These are phyloP conservation scores for Uropsilus gracilis DNA, from an alignment of 2,113 vertebrate genomes.

Conservation along the genomic window DNA sequence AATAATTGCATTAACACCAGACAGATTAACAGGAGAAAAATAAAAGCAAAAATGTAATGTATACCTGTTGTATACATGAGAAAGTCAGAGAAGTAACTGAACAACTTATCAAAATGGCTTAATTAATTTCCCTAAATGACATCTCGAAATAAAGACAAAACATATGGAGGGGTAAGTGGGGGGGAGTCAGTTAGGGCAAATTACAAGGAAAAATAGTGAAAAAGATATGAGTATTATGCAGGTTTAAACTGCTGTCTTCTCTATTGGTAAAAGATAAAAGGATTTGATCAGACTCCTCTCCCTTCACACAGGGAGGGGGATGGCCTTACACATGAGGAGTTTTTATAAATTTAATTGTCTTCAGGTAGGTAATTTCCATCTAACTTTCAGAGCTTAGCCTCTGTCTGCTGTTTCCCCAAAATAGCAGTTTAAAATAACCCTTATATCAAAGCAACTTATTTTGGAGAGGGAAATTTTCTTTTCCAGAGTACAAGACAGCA, in stretches of 20 bases:
- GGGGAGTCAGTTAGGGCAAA: background rate
- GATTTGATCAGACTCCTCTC: background rate
- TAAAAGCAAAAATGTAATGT: background rate
- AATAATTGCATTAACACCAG: background rate
- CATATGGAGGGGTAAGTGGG: background rate
- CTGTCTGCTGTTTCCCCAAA: too few relatives aligned
- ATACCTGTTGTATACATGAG: background rate
- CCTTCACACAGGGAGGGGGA: background rate
- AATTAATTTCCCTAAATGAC: background rate
- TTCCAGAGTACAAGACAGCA: background rate
- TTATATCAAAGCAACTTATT: background rate
- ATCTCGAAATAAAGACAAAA: background rate
- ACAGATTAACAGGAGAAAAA: background rate
- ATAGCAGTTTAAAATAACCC: background rate
- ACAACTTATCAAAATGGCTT: background rate
- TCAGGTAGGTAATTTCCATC: too few relatives aligned
- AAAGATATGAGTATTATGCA: background rate
- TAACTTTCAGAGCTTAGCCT: too few relatives aligned
- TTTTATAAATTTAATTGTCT: too few relatives aligned
- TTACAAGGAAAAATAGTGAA: background rate
- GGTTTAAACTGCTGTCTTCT: background rate
- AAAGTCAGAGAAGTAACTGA: background rate
- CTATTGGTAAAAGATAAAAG: background rate
- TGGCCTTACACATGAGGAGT: too few relatives aligned
- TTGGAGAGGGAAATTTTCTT: background rate